Evolutionary conservation across 1,140 invertebrate species (phyloP).

Genomic region (Meloidogyne exigua): DNA sequence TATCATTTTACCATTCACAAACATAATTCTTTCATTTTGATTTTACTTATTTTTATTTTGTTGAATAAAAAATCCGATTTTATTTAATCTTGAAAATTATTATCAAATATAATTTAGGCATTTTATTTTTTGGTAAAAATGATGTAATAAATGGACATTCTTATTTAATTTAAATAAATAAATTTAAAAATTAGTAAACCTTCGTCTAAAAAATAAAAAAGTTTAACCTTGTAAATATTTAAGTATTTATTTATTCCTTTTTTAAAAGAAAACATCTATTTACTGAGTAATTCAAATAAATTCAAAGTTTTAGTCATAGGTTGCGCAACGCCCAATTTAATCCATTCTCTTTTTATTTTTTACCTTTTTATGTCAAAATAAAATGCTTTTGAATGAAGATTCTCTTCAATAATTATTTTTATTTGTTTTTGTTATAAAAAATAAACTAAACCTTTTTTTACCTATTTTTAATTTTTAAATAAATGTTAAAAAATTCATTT

Average conservation of each 20-base stretch:
- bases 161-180: not conserved
- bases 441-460: too few relatives aligned
- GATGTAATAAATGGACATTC: not conserved
- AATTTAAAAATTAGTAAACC: not conserved
- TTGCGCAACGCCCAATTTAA: not conserved
- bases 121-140: not conserved
- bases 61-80: not conserved
- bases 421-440: too few relatives aligned
- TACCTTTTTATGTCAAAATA: not conserved
- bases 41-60: not conserved
- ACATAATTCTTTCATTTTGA: not conserved
- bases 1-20: not conserved
- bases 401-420: not conserved
- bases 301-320: not conserved
- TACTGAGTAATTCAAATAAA: not conserved
- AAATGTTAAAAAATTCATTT: too few relatives aligned
- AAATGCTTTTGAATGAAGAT: constrained; percentile 1
- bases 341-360: not conserved
- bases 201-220: too few relatives aligned
- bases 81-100: not conserved
- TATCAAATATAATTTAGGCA: not conserved
- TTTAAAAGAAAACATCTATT: not conserved
- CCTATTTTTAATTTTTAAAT: too few relatives aligned
- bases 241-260: not conserved
- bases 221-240: too few relatives aligned